phyloP scores from a whole-genome alignment of 1,140 invertebrate genomes.

The Nasonia giraulti region DNA sequence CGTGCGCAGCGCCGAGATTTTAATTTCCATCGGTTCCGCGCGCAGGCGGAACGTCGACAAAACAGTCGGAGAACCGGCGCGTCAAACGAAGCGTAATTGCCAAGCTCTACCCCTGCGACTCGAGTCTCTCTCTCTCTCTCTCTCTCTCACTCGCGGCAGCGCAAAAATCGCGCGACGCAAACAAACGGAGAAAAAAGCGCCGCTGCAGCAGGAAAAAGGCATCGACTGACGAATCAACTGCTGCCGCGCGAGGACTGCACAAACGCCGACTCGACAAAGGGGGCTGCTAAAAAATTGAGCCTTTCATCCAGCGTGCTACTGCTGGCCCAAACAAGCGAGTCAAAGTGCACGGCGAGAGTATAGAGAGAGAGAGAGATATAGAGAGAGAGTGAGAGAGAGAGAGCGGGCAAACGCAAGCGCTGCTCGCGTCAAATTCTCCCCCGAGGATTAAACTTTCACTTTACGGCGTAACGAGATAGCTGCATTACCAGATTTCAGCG shows the following conservation, averaged over 20 bases:
- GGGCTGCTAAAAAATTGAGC: constrained; percentile 4
- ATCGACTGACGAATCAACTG: neutral
- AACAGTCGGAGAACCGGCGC: neutral
- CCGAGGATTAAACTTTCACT: constrained; percentile 53
- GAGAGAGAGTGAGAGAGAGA: neutral
- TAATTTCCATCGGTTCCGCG: constrained; percentile 7
- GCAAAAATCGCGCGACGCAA: neutral
- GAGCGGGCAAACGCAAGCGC: neutral
- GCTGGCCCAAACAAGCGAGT: constrained; percentile 31
- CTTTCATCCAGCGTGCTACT: constrained; percentile 26
- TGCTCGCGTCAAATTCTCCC: constrained; percentile 38
- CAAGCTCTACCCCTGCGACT: neutral
- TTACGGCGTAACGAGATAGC: constrained; percentile 48
- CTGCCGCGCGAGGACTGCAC: neutral
- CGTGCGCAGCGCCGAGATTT: neutral
- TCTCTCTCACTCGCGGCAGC: neutral
- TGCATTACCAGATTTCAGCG: constrained; percentile 53
- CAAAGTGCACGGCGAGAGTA: constrained; percentile 1
- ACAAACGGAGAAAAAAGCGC: neutral
- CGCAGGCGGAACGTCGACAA: neutral
- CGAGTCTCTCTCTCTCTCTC: neutral
- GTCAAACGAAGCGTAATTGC: constrained; percentile 9
- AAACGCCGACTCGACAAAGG: neutral
- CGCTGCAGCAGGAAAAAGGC: neutral
- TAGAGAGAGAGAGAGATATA: no score